Conservation (phyloP, 2,113 vertebrate species). For the Brachionichthys hirsutus region DNA sequence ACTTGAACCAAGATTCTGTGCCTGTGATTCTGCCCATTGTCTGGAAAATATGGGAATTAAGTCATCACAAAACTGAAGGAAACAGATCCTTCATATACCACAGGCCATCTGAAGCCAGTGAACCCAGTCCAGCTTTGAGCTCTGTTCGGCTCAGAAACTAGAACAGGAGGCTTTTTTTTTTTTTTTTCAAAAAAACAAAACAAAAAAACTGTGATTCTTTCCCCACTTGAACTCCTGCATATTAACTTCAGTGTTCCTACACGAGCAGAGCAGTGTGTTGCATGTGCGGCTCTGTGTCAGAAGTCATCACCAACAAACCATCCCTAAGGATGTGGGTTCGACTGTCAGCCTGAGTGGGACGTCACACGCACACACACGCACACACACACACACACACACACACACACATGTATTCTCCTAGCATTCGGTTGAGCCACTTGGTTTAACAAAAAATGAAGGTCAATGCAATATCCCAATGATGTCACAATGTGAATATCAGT, state of each 20-base stretch:
- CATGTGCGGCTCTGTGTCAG: constrained; percentile 46
- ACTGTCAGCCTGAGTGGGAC: constrained; percentile 63
- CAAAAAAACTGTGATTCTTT: background rate
- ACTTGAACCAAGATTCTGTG: constrained; percentile 19
- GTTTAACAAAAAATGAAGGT: too few species aligned
- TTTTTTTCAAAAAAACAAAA: background rate
- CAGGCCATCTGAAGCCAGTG: background rate
- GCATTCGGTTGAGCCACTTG: too few species aligned
- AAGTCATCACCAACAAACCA: constrained; percentile 52
- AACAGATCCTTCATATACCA: background rate
- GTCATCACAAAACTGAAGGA: constrained; percentile 2
- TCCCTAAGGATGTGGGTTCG: constrained; percentile 49
- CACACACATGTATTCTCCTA: too few species aligned
- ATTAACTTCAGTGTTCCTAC: constrained; percentile 21
- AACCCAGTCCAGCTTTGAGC: constrained; percentile 3
- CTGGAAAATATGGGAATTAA: constrained; percentile 9
- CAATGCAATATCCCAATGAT: too few species aligned
- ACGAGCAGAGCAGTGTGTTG: constrained; percentile 20
- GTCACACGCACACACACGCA: constrained; percentile 17
- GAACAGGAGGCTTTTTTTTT: background rate
- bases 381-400: too few species aligned
- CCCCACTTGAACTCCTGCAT: constrained; percentile 9
- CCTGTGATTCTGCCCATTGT: constrained; percentile 17
- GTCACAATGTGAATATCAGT: too few species aligned
- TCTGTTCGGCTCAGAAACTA: background rate